Base-by-base conservation (phyloP, 1,140 invertebrate species). In the Caenorhabditis brenneri region DNA sequence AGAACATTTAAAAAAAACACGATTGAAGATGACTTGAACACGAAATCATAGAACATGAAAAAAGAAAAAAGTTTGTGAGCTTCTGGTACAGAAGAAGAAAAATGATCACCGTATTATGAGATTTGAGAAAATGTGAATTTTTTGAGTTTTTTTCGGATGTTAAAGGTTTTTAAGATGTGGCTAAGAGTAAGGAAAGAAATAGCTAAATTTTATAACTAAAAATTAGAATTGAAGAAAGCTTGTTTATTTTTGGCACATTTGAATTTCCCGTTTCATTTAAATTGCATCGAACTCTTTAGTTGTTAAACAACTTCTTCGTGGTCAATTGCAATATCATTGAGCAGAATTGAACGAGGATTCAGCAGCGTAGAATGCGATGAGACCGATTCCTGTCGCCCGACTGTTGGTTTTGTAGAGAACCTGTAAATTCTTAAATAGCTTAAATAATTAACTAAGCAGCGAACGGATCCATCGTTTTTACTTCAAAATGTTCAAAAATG, bases 41-140 rank as follows among this genome's bases (percentile, higher is more conserved):
- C 46, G 65, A 74, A 55, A 42, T 74, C 24, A 36, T 29, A 42
- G 36, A 42, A 29, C 36, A 19, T n/a, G 27, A 19, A 27, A 42
- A 42, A 42, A 42, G 39, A 6, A 42, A 6, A 22, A n/a, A n/a
- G n/a, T n/a, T n/a, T n/a, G n/a, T n/a, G n/a, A 74, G 36, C 65
- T 74, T 74, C 65, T 74, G 65, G n/a, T 74, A 74, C 65, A 74
- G 65, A 74, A 74, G 65, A 74, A 12, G 15, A 33, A n/a, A 10
- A 65, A 19, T 33, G 65, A 74, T 74, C 65, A 74, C 65, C 65
- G 65, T 74, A 74, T 74, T 74, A 74, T 74, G 65, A 74, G 65
- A 74, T 74, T 74, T 74, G 65, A 74, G 65, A 74, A 22, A 74
- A 22, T 74, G 65, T 74, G 65, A 46, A 74, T 74, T 42, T 74